Evolutionary conservation across 2,113 vertebrate species (phyloP).

Genomic region (Lipophrys pholis): DNA sequence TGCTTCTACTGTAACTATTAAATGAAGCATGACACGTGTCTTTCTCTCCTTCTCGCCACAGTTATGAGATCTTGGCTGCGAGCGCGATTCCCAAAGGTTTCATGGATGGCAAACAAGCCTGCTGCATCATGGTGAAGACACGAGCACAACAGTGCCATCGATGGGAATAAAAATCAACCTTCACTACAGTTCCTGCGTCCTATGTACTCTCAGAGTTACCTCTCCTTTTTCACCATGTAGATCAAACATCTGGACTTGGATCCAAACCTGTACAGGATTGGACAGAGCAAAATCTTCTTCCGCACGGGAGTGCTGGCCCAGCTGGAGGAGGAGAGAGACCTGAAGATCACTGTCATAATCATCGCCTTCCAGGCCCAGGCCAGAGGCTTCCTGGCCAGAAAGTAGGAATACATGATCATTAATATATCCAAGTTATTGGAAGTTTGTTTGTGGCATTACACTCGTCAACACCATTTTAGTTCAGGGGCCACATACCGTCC

Average conservation of each 20-base stretch:
- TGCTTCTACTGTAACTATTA: neutral
- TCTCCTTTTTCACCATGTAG: conserved; percentile 65
- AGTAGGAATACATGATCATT: conserved; percentile 80
- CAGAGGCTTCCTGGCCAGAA: conserved; percentile 93
- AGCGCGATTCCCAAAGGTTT: conserved; percentile 96
- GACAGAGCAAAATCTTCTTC: conserved; percentile 98
- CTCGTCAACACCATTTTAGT: too few species aligned
- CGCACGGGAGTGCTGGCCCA: conserved; percentile 95
- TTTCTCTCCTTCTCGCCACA: conserved; percentile 58
- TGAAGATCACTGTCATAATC: conserved; percentile 96
- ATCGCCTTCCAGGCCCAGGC: conserved; percentile 95
- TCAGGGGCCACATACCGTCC: too few species aligned
- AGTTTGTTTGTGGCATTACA: too few species aligned
- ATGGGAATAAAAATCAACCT: too few species aligned
- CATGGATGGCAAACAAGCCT: conserved; percentile 99
- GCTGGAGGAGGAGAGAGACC: conserved; percentile 95
- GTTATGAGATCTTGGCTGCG: conserved; percentile 96
- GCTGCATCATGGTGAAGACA: conserved; percentile 91
- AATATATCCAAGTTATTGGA: too few species aligned
- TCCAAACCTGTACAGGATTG: conserved; percentile 95
- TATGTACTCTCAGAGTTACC: neutral
- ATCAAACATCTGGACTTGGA: conserved; percentile 97
- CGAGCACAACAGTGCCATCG: neutral
- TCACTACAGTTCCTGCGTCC: neutral
- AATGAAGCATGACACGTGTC: neutral